Percentiles rank a stretch among this genome's conserved stretches.
These are phyloP conservation scores for Melanogrammus aeglefinus DNA, from an alignment of 2,797 vertebrate species.

Conservation along the genomic window DNA sequence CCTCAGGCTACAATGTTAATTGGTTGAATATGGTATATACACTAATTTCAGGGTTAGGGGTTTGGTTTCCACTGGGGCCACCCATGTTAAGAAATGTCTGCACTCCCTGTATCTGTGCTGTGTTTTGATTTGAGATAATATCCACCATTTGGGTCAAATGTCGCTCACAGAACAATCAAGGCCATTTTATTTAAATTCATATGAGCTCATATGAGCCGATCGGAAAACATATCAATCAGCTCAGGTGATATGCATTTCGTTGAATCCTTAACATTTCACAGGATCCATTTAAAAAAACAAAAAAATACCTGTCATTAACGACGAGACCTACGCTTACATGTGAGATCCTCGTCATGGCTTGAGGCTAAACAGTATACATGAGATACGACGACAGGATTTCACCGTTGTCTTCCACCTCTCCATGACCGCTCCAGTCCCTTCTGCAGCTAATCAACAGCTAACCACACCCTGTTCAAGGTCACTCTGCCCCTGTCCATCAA, in stretches of 20 bases:
- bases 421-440: neutral
- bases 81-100: neutral
- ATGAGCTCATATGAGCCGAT: neutral
- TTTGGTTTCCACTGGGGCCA: neutral
- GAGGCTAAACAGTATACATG: neutral
- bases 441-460: constrained; percentile 1
- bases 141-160: neutral
- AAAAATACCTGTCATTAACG: neutral
- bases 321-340: neutral
- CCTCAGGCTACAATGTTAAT: neutral
- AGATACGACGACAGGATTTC: neutral
- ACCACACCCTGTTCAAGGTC: neutral
- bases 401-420: neutral
- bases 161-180: neutral
- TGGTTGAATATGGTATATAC: neutral
- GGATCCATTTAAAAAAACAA: too few species aligned
- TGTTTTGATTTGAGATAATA: neutral
- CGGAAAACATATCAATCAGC: neutral
- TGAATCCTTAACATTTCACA: neutral
- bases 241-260: neutral
- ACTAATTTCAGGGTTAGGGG: neutral
- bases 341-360: neutral
- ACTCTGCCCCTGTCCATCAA: neutral
- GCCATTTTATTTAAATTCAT: neutral
- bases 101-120: neutral